Evolutionary conservation across 2,113 vertebrate genomes (phyloP).

Genomic region (Pandion haliaetus): DNA sequence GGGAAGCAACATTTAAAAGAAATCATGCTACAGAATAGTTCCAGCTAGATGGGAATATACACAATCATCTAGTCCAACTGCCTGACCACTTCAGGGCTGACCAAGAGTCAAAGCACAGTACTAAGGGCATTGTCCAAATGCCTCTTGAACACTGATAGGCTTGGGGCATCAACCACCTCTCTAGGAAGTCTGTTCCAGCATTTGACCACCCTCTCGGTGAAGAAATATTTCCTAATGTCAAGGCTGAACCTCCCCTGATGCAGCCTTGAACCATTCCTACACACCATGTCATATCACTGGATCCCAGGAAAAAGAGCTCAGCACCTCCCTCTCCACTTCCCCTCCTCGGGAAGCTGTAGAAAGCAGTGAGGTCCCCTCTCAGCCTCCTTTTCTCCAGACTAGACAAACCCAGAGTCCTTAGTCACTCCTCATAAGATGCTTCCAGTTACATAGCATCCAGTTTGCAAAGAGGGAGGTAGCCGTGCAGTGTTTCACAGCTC

Average conservation of each 20-base stretch:
- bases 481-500: not conserved
- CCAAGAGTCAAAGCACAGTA: not conserved
- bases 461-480: not conserved
- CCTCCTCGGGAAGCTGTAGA: not conserved
- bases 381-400: not conserved
- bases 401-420: not conserved
- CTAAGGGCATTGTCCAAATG: not conserved
- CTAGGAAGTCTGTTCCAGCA: not conserved
- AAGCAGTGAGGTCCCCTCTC: not conserved
- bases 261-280: not conserved
- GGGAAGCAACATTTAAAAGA: not conserved
- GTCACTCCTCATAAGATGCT: not conserved
- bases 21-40: not conserved
- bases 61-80: too few relatives aligned
- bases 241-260: not conserved
- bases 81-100: not conserved
- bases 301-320: not conserved
- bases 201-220: not conserved
- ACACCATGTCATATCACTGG: too few relatives aligned
- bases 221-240: not conserved
- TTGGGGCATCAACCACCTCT: not conserved
- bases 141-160: not conserved
- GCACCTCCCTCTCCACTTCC: not conserved
- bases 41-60: not conserved
- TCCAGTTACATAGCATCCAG: not conserved